Conservation (phyloP, 2,888 invertebrate species). For the Rhyacophila evoluta region DNA sequence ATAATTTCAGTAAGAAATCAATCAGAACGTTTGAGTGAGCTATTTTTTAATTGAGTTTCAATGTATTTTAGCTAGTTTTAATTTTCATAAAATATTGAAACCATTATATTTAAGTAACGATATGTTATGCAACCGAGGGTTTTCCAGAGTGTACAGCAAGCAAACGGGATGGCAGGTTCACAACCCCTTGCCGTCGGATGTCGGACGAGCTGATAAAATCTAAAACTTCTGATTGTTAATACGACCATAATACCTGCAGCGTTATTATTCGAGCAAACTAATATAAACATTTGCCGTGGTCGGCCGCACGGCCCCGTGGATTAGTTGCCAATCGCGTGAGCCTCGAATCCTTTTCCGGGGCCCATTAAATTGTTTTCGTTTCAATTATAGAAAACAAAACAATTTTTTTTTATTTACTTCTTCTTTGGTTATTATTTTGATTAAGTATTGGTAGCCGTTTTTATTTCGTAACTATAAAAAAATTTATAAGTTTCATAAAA, state of each 20-base stretch:
- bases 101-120: too few relatives aligned
- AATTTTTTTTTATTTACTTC: background rate
- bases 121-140: too few relatives aligned
- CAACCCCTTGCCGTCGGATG: conserved; percentile 36
- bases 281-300: conserved; percentile 33
- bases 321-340: conserved; percentile 22
- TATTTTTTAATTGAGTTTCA: too few relatives aligned
- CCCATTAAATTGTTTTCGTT: conserved; percentile 15
- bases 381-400: conserved; percentile 15
- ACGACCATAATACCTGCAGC: conserved; percentile 39
- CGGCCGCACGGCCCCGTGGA: background rate
- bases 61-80: too few relatives aligned
- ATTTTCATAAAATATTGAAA: too few relatives aligned
- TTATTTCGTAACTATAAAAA: background rate
- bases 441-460: background rate
- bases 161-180: background rate
- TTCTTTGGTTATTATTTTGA: background rate
- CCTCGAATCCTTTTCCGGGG: background rate
- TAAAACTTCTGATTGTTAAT: conserved; percentile 39
- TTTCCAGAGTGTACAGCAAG: background rate
- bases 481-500: background rate
- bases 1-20: too few relatives aligned
- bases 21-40: too few relatives aligned
- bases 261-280: conserved; percentile 33
- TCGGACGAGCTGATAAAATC: conserved; percentile 35